Base-by-base conservation (phyloP, 2,797 vertebrate species). In the Nyctibius grandis region DNA sequence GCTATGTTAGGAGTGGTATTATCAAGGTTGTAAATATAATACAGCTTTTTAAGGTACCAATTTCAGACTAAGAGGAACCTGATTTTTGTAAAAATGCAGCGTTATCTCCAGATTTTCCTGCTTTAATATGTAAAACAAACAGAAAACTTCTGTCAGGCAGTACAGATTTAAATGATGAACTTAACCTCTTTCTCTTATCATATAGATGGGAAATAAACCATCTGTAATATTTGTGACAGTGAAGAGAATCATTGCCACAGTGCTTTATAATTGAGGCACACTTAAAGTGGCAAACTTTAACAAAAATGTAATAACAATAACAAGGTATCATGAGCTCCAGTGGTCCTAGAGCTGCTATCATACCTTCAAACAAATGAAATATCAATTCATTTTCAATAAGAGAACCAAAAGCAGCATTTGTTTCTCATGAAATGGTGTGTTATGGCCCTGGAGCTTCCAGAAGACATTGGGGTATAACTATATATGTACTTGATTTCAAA, bases 1-100 rank as follows among this genome's bases (percentile, higher is more conserved):
- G 80, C 77, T 93, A 21, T 83, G 83, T 64, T 74, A 87, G 74
- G 78, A 91, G 83, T 89, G 83, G 38, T 79, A 67, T 90, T 91
- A 85, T 47, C 72, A 68, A 79, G 74, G 53, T 60, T 95, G 70
- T 88, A 90, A 81, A 86, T 68, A 22, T 54, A 72, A 84, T 70
- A 34, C 18, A 64, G 42, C 25, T 85, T 94, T 84, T 85, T 33
- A 91, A 89, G 25, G 50, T 64, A 67, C 21, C 42, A 38, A 6
- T 63, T 93, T 88, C 40, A 82, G 60, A 36, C 22, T 67, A 26
- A 70, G 63, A 53, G 19, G 4, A 91, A 18, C 11, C 14, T 38
- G 12, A 21, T 79, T 84, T 86, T 81, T 86, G 33, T 60, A 68
- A 84, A 82, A 96, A 61, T 17, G 20, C 18, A 51, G 22, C 0